A percentile compares a stretch with the other conserved stretches of the same genome.
phyloP scores from a whole-genome alignment of 2,888 invertebrate species.

The Branchipolynoe longqiensis region DNA sequence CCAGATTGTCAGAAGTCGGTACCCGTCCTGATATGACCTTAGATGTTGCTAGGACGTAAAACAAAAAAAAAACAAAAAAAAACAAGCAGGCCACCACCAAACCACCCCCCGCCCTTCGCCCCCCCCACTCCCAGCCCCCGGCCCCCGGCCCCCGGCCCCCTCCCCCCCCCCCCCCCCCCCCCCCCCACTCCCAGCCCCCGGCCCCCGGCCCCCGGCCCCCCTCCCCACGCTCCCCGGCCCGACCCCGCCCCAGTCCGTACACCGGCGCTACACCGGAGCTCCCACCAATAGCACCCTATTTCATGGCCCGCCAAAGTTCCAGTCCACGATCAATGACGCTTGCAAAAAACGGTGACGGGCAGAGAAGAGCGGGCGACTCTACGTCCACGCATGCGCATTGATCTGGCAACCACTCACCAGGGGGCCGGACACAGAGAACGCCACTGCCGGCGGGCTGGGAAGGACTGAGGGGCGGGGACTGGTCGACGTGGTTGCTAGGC shows the following conservation, averaged over 20 bases:
- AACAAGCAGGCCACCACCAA: no score
- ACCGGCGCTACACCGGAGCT: background rate
- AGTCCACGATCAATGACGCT: slow-evolving; percentile 37
- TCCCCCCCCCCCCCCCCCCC: background rate
- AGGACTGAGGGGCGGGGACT: no score
- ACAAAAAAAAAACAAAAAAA: no score
- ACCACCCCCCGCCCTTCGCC: no score
- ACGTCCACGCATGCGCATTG: slow-evolving; percentile 12
- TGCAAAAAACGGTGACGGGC: slow-evolving; percentile 15
- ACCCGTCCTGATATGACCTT: no score
- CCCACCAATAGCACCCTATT: background rate
- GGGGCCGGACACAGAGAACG: no score
- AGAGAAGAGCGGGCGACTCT: slow-evolving; percentile 13
- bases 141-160: background rate
- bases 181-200: background rate
- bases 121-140: background rate
- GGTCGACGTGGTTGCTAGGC: no score
- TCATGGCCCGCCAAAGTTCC: slow-evolving; percentile 22
- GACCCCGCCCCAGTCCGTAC: background rate
- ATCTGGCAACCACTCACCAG: background rate
- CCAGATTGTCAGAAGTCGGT: no score
- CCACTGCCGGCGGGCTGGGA: no score
- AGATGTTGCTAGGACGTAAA: no score
- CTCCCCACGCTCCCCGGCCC: background rate
- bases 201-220: background rate